These are phyloP conservation scores for Bombus terrestris DNA, from an alignment of 1,140 invertebrate species.

Conservation along the genomic window DNA sequence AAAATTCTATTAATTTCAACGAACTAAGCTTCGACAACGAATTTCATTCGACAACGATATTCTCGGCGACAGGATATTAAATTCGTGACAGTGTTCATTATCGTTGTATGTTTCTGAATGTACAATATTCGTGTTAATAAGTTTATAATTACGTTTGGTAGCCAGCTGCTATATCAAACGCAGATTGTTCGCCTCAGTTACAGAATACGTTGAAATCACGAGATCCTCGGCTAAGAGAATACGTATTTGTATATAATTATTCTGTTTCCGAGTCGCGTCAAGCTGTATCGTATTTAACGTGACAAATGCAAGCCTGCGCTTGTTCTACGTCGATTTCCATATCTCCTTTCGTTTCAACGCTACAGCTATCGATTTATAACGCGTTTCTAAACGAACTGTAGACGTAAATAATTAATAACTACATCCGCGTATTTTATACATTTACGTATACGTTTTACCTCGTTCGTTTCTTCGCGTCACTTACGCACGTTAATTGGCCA, in stretches of 20 bases:
- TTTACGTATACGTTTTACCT: no score
- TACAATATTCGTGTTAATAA: background rate
- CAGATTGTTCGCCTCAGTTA: background rate
- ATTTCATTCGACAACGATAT: background rate
- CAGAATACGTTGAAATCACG: background rate
- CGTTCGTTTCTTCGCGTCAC: no score
- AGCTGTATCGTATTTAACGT: background rate
- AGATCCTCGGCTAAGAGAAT: background rate
- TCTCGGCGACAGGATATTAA: background rate
- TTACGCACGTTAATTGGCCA: no score
- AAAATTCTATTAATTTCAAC: background rate
- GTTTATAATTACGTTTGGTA: background rate
- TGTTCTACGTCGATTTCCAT: background rate
- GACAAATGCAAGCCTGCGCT: background rate
- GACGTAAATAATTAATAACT: no score
- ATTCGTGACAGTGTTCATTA: background rate
- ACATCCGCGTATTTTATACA: no score
- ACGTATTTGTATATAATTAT: background rate
- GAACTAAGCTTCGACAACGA: background rate
- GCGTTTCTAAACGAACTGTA: no score
- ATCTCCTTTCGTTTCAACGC: background rate
- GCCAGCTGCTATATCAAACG: background rate
- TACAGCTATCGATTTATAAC: background rate
- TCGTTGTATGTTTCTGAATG: background rate
- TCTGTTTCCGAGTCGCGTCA: background rate